These are phyloP conservation scores for Ophiodon elongatus DNA, from an alignment of 2,113 vertebrate species.

Conservation along the genomic window DNA sequence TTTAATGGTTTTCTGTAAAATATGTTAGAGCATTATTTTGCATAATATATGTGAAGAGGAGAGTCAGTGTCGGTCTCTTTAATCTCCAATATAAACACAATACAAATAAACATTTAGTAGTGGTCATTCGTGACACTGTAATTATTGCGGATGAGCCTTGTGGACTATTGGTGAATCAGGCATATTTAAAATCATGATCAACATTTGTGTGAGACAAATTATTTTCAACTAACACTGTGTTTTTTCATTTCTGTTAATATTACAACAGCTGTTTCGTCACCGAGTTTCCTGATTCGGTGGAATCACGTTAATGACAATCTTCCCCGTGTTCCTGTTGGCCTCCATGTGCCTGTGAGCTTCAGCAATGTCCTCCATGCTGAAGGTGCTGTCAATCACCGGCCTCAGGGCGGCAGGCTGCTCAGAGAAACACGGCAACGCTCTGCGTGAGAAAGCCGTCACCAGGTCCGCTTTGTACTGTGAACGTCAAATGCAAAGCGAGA, in stretches of 20 bases:
- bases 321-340: slow-evolving; percentile 86
- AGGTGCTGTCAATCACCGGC: slow-evolving; percentile 85
- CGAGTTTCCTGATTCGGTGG: slow-evolving; percentile 21
- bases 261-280: background rate
- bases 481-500: background rate
- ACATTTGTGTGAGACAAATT: background rate
- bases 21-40: background rate
- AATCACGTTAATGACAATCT: slow-evolving; percentile 84
- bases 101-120: background rate
- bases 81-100: background rate
- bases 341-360: slow-evolving; percentile 88
- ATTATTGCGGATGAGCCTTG: background rate
- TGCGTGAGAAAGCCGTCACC: slow-evolving; percentile 82
- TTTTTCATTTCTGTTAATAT: background rate
- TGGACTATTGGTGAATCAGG: background rate
- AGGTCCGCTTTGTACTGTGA: slow-evolving; percentile 88
- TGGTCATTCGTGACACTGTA: background rate
- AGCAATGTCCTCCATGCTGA: slow-evolving; percentile 78
- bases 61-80: background rate
- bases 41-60: background rate
- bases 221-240: background rate
- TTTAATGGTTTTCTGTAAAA: background rate
- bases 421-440: slow-evolving; percentile 83
- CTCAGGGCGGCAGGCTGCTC: slow-evolving; percentile 63
- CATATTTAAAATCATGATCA: slow-evolving; percentile 5